Base-by-base conservation (phyloP, 1,140 invertebrate species). In the Andricus grossulariae region DNA sequence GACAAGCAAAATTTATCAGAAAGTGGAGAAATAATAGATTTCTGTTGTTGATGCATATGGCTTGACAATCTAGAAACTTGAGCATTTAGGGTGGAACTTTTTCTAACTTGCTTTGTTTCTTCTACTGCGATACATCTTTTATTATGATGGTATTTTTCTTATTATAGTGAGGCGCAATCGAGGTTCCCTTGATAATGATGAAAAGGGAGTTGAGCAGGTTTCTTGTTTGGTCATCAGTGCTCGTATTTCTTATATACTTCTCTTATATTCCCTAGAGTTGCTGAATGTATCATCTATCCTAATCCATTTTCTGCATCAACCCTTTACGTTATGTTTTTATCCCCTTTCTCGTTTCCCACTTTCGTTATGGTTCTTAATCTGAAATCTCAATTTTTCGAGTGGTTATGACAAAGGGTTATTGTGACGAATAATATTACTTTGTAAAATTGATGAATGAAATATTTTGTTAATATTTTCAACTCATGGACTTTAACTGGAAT, bases 281-380 rank as follows among this genome's bases (percentile, higher is more conserved):
- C 57, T 60, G 57, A 60, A 60, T 60, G 57, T 32, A 60, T 21
- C 57, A 60, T 60, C 57, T 32, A 60, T 60, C 57, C 57, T 60
- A 60, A 60, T 60, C 57, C 21, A 60, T 39, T 60, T 60, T 60
- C 57, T 6, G 57, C 57, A 25, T 25, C 57, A 60, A 60, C 57
- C 57, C 57, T 60, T 60, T 60, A 60, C 55, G 57, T 32, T 25
- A 60, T 60, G 57, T 60, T 15, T 60, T 57, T 10, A 13, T 21
- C 57, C 57, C 57, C 16, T 32, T 25, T 7, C 16, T 13, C 13
- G 4, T 25, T 7, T 60, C 12, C 21, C 39, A 45, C 21, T 32
- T 60, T 60, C 32, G 57, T 60, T 32, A 32, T 60, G 57, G 16
- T 25, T 60, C 57, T 60, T 60, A 60, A 60, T 60, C 57, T 21